A percentile compares a stretch with the other conserved stretches of the same genome.
Evolutionary conservation across 2,113 vertebrate species (phyloP).

Genomic region (Daphoenositta chrysoptera): DNA sequence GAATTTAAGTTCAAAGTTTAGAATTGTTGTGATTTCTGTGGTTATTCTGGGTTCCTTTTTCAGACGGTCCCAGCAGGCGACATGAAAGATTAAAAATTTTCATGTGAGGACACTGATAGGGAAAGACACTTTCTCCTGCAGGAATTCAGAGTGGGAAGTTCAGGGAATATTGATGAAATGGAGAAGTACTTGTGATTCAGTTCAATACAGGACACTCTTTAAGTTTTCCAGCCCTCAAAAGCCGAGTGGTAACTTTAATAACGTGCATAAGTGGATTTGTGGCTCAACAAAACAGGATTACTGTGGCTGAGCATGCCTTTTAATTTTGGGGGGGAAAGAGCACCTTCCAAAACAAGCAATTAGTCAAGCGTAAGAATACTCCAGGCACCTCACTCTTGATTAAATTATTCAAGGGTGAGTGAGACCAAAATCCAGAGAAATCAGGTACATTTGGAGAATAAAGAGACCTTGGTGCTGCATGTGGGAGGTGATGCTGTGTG

Average conservation of each 20-base stretch:
- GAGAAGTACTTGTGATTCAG: neutral
- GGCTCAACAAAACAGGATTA: neutral
- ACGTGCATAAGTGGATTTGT: neutral
- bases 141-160: neutral
- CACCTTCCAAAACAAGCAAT: neutral
- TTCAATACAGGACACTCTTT: neutral
- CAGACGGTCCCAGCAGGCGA: neutral
- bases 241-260: neutral
- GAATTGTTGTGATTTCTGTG: neutral
- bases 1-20: slow-evolving; percentile 3
- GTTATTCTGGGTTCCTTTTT: neutral
- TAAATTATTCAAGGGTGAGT: neutral
- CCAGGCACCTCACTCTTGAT: neutral
- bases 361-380: rapidly evolving
- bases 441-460: neutral
- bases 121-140: neutral
- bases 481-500: neutral
- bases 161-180: neutral
- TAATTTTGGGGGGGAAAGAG: neutral
- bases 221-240: neutral
- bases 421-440: neutral
- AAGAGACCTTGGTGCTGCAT: neutral
- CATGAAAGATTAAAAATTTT: neutral
- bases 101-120: neutral
- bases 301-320: neutral